A percentile compares a stretch with the other conserved stretches of the same genome.
phyloP scores from a whole-genome alignment of 2,113 vertebrate genomes.

The Columba livia region DNA sequence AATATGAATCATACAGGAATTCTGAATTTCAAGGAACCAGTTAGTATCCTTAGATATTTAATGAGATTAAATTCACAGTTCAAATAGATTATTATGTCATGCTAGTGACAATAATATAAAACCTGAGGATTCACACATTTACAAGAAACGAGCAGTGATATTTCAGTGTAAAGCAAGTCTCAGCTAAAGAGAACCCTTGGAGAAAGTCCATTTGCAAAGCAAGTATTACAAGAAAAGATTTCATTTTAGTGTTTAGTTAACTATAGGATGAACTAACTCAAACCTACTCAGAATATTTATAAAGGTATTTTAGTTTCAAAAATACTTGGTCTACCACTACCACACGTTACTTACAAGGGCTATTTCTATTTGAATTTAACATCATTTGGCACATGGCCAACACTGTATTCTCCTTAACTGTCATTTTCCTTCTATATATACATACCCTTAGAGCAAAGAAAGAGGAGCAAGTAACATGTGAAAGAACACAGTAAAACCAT shows the following conservation, averaged over 20 bases:
- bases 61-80: not conserved
- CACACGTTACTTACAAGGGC: not conserved
- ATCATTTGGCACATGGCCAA: not conserved
- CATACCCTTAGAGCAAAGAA: not conserved
- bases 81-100: not conserved
- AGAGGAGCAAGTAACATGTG: not conserved
- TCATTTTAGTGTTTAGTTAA: not conserved
- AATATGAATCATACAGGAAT: not conserved
- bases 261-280: not conserved
- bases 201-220: not conserved
- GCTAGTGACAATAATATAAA: not conserved
- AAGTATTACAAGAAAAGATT: not conserved
- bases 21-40: not conserved
- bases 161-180: not conserved
- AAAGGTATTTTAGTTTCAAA: constrained; percentile 5
- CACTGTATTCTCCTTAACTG: not conserved
- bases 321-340: not conserved
- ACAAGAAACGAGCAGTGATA: not conserved
- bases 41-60: not conserved
- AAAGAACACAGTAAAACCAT: not conserved
- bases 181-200: not conserved
- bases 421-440: not conserved
- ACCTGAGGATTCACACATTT: not conserved
- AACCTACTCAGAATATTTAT: not conserved
- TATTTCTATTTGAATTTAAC: constrained; percentile 3